Base-by-base conservation (phyloP, 2,888 invertebrate species). In the Xylocampa areola region DNA sequence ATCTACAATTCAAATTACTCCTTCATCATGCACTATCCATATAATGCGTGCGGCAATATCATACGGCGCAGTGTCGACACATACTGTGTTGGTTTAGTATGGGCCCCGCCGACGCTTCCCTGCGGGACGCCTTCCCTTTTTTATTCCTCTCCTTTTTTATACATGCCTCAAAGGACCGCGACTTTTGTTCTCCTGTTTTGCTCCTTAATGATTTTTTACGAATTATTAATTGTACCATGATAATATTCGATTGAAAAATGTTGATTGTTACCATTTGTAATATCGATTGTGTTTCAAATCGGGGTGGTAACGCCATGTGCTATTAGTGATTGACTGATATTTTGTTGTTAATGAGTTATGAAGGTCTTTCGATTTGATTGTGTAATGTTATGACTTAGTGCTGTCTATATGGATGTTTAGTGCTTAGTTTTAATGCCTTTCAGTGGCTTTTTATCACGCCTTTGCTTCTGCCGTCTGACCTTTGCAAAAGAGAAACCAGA, bases 181-280 rank as follows among this genome's bases (percentile, higher is more conserved):
- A 94, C 92, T 90, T 91, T 91, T 92, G 92, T 92, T 90, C 92
- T 87, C 89, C 83, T 89, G 91, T 92, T 90, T 89, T 85, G 88
- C 82, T 85, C 83, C 88, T 91, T 94, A 94, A 94, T 93, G 94
- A 93, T 92, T 92, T 72, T 92, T 91, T 89, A 91, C 90, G 91
- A 87, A 90, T 92, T 93, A 94, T 93, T 93, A 94, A 94, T 93
- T 91, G 91, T 90, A 81, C 82, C 68, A 78, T 79, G 86, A 88
- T 89, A 89, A 88, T 88, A 89, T 87, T 74, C 85, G 89, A 92
- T 91, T 92, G 90, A 92, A 89, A 90, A 90, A 91, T 92, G 88
- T 85, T 86, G 84, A 87, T 86, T 79, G 86, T 79, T 79, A 80
- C 81, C 81, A 84, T 86, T 86, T 85, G 85, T 85, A 78, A 70